phyloP scores from a whole-genome alignment of 2,888 invertebrate species.

The Aproaerema taeniolella region DNA sequence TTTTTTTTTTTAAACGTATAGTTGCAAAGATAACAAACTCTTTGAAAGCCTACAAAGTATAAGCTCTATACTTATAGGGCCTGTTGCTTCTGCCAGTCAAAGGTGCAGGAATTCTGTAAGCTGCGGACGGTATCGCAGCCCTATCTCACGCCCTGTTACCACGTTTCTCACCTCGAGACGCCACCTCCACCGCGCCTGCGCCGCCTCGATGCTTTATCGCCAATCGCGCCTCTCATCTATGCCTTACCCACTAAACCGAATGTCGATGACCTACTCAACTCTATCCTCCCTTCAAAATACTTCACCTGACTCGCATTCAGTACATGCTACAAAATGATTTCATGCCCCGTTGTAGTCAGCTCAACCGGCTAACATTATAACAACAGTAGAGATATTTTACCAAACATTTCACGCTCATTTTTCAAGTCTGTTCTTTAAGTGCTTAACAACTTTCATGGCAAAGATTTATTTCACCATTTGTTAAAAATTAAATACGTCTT shows the following conservation, averaged over 20 bases:
- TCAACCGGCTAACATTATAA: conserved; percentile 5
- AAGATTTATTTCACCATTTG: no score
- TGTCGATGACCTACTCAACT: conserved; percentile 49
- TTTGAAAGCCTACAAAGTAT: no score
- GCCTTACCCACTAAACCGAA: conserved; percentile 61
- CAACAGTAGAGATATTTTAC: conserved; percentile 6
- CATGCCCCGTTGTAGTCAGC: conserved; percentile 6
- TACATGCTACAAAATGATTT: conserved; percentile 5
- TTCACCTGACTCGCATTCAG: no score
- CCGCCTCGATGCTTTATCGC: conserved; percentile 55
- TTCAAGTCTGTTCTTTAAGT: conserved; percentile 5
- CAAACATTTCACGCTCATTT: conserved; percentile 7
- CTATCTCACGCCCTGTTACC: conserved; percentile 69
- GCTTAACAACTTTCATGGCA: conserved; percentile 3
- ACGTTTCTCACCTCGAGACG: conserved; percentile 71
- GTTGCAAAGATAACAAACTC: no score
- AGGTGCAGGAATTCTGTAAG: conserved; percentile 13
- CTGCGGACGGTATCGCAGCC: conserved; percentile 45
- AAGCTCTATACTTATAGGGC: no score
- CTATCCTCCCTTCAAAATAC: conserved; percentile 32
- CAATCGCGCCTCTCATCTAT: conserved; percentile 65
- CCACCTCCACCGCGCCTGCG: conserved; percentile 35
- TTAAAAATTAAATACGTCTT: no score
- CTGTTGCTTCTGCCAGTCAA: conserved; percentile 11
- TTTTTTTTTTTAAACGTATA: no score